Evolutionary conservation across 2,888 invertebrate species (phyloP).

Genomic region (Lypha dubia): DNA sequence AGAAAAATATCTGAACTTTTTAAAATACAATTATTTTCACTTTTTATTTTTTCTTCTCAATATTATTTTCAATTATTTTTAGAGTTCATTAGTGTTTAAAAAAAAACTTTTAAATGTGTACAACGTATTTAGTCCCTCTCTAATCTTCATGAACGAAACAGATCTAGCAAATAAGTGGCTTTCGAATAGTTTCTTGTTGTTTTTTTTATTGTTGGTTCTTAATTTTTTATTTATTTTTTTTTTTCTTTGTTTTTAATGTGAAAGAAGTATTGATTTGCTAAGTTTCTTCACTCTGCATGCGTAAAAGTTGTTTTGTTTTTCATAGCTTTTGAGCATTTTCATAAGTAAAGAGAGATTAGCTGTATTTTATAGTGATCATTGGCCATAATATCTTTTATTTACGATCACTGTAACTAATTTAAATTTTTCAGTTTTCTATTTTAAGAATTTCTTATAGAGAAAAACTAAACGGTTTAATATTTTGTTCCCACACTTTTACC

Average conservation of each 20-base stretch:
- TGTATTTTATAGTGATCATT: slow-evolving; percentile 77
- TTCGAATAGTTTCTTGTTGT: slow-evolving; percentile 20
- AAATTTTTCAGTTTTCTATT: slow-evolving; percentile 79
- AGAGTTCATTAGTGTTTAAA: neutral
- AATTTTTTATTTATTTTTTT: too few species aligned
- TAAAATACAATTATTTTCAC: neutral
- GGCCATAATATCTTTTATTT: slow-evolving; percentile 82
- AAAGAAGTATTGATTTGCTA: slow-evolving; percentile 35
- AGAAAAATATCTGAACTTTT: too few species aligned
- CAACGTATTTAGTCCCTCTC: slow-evolving; percentile 16
- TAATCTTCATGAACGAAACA: slow-evolving; percentile 9
- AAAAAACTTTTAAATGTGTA: slow-evolving; percentile 46
- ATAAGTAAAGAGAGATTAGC: slow-evolving; percentile 52
- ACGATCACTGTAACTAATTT: slow-evolving; percentile 81
- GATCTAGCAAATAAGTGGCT: slow-evolving; percentile 25
- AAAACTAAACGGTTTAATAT: slow-evolving; percentile 63
- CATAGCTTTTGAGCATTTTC: slow-evolving; percentile 15
- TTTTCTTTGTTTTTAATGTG: neutral
- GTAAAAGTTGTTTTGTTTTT: slow-evolving; percentile 49
- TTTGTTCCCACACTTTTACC: slow-evolving; percentile 82
- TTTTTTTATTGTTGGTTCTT: too few species aligned
- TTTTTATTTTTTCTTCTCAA: too few species aligned
- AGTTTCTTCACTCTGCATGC: slow-evolving; percentile 42
- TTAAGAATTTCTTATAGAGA: slow-evolving; percentile 48
- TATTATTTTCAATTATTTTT: neutral